Evolutionary conservation across 2,888 invertebrate genomes (phyloP).

Genomic region (Hydrotaea cyrtoneurina): DNA sequence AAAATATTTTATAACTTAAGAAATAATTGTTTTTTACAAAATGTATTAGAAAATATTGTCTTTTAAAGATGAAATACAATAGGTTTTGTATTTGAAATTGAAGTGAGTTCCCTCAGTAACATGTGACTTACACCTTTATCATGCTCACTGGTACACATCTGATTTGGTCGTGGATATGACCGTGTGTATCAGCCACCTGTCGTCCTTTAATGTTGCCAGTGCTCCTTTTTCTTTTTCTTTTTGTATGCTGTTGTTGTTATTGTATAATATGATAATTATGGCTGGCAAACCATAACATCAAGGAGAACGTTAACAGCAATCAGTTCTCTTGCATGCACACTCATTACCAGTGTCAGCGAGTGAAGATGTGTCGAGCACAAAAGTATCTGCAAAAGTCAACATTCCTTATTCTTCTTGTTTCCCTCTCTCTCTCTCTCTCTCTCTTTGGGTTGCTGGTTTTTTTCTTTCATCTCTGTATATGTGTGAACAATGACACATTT

Average conservation of each 20-base stretch:
- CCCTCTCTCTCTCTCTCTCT: too few species aligned
- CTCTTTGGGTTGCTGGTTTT: background rate
- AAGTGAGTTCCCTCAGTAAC: too few species aligned
- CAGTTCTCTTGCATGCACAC: constrained; percentile 23
- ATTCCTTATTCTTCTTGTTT: too few species aligned
- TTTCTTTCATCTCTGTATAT: background rate
- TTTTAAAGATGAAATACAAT: too few species aligned
- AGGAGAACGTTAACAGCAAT: constrained; percentile 58
- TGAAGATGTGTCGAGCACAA: background rate
- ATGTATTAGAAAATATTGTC: too few species aligned
- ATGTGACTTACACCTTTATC: too few species aligned
- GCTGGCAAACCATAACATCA: constrained; percentile 63
- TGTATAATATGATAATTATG: constrained; percentile 60
- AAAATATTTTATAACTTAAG: too few species aligned
- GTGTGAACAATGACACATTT: constrained; percentile 28
- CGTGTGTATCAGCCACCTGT: background rate
- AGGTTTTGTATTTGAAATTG: too few species aligned
- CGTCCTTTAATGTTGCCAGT: background rate
- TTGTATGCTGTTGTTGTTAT: constrained; percentile 5
- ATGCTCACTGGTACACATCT: too few species aligned
- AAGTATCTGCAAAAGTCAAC: background rate
- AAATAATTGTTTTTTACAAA: too few species aligned
- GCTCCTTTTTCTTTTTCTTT: background rate
- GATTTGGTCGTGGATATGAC: background rate
- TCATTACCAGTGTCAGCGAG: background rate